Conservation (phyloP, 92 coral and sea anemone species). For the Parazoanthus atlanticus region DNA sequence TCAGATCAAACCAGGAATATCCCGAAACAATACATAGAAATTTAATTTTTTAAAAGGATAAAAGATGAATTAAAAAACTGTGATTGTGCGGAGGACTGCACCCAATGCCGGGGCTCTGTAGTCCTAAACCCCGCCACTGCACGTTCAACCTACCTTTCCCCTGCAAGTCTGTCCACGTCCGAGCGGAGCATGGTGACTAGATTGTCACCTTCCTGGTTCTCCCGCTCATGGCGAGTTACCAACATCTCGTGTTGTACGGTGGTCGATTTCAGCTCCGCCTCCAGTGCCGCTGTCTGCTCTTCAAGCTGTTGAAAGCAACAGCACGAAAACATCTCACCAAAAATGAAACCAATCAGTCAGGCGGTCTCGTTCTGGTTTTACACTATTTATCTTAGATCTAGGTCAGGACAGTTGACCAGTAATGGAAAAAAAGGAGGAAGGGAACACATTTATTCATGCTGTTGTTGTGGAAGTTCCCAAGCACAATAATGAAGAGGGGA, state of each 20-base stretch:
- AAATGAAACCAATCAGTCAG: background rate
- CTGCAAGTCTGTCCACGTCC: conserved; percentile 84
- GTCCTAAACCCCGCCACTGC: too few relatives aligned
- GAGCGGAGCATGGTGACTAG: conserved; percentile 88
- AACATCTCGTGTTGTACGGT: conserved; percentile 76
- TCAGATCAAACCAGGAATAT: too few relatives aligned
- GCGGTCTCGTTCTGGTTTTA: background rate
- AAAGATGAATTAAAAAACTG: background rate
- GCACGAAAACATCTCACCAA: background rate
- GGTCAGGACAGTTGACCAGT: too few relatives aligned
- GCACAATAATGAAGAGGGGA: too few relatives aligned
- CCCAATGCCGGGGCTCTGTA: background rate
- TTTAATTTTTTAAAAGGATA: too few relatives aligned
- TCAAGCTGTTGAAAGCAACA: conserved; percentile 60
- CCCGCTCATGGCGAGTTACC: conserved; percentile 84
- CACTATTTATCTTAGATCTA: too few relatives aligned
- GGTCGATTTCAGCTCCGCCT: conserved; percentile 69
- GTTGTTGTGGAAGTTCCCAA: too few relatives aligned
- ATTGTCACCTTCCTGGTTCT: conserved; percentile 85
- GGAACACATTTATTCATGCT: too few relatives aligned
- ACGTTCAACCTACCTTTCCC: conserved; percentile 76
- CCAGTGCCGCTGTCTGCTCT: conserved; percentile 71
- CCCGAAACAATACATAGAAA: too few relatives aligned
- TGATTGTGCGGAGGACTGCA: background rate
- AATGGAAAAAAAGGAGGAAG: too few relatives aligned